phyloP scores from a whole-genome alignment of 2,888 invertebrate species.

The Cabera pusaria region DNA sequence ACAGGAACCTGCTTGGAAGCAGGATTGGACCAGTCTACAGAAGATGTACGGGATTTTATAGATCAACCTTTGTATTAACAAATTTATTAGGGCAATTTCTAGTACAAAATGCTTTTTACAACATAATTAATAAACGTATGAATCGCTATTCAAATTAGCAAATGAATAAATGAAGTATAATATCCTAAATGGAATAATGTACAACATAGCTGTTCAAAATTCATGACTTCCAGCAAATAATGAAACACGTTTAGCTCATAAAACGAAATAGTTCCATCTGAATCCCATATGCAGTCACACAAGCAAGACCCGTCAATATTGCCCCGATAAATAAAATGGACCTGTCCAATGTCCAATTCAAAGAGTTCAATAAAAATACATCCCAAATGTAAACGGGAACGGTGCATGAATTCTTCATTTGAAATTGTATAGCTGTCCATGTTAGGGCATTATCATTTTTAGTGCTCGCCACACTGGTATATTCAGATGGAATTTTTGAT shows the following conservation, averaged over 20 bases:
- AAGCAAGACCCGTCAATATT: conserved; percentile 42
- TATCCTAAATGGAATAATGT: too few relatives aligned
- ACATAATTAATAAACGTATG: too few relatives aligned
- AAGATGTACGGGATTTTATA: neutral
- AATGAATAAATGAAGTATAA: too few relatives aligned
- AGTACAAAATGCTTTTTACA: too few relatives aligned
- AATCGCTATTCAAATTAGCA: too few relatives aligned
- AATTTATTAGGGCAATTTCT: too few relatives aligned
- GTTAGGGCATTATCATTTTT: conserved; percentile 84
- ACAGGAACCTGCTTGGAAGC: conserved; percentile 37
- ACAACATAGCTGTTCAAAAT: too few relatives aligned
- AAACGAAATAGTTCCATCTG: conserved; percentile 42
- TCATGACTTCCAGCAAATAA: conserved; percentile 14
- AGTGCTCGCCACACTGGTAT: conserved; percentile 81
- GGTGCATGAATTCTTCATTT: conserved; percentile 80
- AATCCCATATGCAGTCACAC: conserved; percentile 38
- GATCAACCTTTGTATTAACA: too few relatives aligned
- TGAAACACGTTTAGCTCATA: conserved; percentile 21
- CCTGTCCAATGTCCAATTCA: conserved; percentile 59
- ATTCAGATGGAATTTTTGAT: conserved; percentile 85
- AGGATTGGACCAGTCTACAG: conserved; percentile 6
- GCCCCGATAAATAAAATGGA: conserved; percentile 69
- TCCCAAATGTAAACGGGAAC: conserved; percentile 71
- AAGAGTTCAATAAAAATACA: conserved; percentile 76
- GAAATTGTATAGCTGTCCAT: conserved; percentile 78